phyloP scores from a whole-genome alignment of 2,888 invertebrate species.

The Phytoseiulus persimilis region DNA sequence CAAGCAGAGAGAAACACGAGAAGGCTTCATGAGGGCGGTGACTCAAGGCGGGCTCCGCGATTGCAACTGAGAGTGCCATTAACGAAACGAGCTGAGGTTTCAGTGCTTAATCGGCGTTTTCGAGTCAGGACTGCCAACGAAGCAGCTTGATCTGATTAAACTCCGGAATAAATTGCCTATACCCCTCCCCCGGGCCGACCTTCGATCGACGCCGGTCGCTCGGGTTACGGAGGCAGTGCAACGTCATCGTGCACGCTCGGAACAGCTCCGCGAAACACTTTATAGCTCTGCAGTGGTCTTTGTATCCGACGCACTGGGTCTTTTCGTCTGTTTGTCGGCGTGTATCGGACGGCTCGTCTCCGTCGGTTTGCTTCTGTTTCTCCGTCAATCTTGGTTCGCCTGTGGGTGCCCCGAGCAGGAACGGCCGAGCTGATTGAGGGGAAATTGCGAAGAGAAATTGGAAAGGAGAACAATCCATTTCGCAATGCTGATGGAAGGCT shows the following conservation, averaged over 20 bases:
- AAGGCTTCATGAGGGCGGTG: not conserved
- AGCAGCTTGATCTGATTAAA: conserved; percentile 5
- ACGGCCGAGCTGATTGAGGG: not conserved
- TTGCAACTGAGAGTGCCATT: not conserved
- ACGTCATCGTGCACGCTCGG: not conserved
- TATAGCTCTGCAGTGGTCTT: not conserved
- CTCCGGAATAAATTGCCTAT: not conserved
- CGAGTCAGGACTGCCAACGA: not conserved
- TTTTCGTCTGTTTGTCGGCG: not conserved
- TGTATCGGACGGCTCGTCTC: not conserved
- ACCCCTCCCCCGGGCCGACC: not conserved
- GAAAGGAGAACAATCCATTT: not conserved
- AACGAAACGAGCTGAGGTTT: not conserved
- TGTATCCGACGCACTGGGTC: not conserved
- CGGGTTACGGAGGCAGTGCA: not conserved
- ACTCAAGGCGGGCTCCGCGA: not conserved
- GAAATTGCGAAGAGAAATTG: not conserved
- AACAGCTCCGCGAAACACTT: not conserved
- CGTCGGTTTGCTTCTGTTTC: not conserved
- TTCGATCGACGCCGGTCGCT: not conserved
- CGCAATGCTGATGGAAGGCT: not conserved
- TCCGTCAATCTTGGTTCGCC: not conserved
- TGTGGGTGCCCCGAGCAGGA: not conserved
- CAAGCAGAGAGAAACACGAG: too few species aligned
- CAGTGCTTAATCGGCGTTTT: not conserved